These are phyloP conservation scores for Penelope pileata DNA, from an alignment of 2,113 vertebrate species.

Conservation along the genomic window DNA sequence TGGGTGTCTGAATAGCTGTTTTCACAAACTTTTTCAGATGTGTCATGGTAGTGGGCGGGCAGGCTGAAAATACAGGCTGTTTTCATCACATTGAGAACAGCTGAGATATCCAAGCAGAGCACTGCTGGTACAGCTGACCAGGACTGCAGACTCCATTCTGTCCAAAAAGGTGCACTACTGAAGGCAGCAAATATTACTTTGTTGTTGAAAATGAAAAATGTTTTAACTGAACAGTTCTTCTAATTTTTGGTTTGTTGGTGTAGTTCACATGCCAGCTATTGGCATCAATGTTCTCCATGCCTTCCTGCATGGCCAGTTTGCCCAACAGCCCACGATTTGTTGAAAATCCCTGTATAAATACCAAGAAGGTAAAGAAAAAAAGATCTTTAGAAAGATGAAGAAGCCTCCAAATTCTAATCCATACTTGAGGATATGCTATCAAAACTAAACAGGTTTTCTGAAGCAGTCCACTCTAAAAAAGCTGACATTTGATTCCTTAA, in stretches of 20 bases:
- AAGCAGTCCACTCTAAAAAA: background rate
- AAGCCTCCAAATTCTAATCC: background rate
- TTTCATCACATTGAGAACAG: background rate
- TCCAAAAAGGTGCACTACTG: background rate
- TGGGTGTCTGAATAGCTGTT: background rate
- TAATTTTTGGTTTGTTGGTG: background rate
- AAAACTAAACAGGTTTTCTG: background rate
- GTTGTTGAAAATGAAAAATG: background rate
- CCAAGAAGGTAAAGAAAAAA: background rate
- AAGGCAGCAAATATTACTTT: background rate
- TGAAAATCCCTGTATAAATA: background rate
- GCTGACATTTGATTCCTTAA: background rate
- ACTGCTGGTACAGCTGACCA: background rate
- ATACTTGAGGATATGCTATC: background rate
- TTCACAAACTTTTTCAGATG: background rate
- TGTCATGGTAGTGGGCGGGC: background rate
- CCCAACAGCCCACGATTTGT: background rate
- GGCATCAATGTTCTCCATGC: background rate
- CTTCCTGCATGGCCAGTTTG: background rate
- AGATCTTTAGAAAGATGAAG: background rate
- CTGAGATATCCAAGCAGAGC: background rate
- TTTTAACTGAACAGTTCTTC: background rate
- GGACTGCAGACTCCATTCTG: background rate
- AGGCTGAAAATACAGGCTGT: background rate
- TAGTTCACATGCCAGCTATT: background rate